Percentiles rank a stretch among this genome's conserved stretches.
These are phyloP conservation scores for Lordiphosa clarofinis DNA, from an alignment of 1,140 invertebrate genomes.

Conservation along the genomic window DNA sequence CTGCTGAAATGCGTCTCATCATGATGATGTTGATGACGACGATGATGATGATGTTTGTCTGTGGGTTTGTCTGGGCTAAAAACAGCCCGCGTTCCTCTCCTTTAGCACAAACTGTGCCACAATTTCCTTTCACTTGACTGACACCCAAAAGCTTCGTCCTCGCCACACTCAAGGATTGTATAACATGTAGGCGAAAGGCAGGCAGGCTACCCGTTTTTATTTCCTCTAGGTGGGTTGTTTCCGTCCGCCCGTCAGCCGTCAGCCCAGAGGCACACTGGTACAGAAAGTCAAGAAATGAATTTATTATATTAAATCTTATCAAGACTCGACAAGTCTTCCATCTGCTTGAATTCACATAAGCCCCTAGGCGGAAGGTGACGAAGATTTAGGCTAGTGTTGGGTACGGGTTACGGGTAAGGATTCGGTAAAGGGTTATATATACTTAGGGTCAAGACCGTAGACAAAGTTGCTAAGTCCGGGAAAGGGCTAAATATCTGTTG, in stretches of 20 bases:
- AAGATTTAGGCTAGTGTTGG: too few relatives aligned
- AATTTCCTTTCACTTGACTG: slow-evolving; percentile 78
- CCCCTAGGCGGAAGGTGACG: too few relatives aligned
- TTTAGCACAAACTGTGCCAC: slow-evolving; percentile 36
- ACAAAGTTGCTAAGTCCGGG: too few relatives aligned
- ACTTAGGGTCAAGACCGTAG: too few relatives aligned
- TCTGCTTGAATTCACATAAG: too few relatives aligned
- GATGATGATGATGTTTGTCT: slow-evolving; percentile 70
- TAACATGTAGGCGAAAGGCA: slow-evolving; percentile 59
- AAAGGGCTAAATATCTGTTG: too few relatives aligned
- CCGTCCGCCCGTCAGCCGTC: slow-evolving; percentile 26
- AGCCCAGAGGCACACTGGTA: slow-evolving; percentile 3
- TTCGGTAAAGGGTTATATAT: too few relatives aligned
- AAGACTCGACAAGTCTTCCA: too few relatives aligned
- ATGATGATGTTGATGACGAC: slow-evolving; percentile 22
- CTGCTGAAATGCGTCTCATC: slow-evolving; percentile 24
- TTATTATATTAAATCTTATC: too few relatives aligned
- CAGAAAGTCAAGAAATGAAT: too few relatives aligned
- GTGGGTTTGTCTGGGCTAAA: slow-evolving; percentile 64
- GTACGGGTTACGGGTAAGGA: too few relatives aligned
- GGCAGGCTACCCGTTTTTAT: slow-evolving; percentile 26
- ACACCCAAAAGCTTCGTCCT: slow-evolving; percentile 65
- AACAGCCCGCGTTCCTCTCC: slow-evolving; percentile 4
- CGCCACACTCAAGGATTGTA: slow-evolving; percentile 70
- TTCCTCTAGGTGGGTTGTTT: slow-evolving; percentile 17